Base-by-base conservation (phyloP, 2,888 invertebrate species). In the Watsonalla binaria region DNA sequence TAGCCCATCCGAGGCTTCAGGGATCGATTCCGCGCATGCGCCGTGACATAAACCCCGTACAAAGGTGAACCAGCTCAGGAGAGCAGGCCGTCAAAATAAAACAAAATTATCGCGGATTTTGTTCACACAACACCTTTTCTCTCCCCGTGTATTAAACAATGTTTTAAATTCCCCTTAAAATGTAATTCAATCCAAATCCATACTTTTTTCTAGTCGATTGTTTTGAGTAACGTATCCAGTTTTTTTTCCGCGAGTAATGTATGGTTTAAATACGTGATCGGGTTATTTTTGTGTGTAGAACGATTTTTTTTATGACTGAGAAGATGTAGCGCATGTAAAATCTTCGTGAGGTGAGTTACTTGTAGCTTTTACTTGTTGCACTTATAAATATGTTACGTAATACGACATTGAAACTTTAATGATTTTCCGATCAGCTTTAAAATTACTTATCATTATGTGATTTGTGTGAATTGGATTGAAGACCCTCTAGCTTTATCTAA, bases 11-110 rank as follows among this genome's bases (percentile, higher is more conserved):
- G 60, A 72, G 78, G 79, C 74, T 80, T 80, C 76, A 47, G 58
- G 70, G 88, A 90, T 90, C 90, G 88, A 90, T 90, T 46, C 15
- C 75, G 76, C 90, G 87, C 86, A 61, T 82, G 90, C 89, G 89
- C 70, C 47, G 58, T 52, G 14, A 59, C 48, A 66, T 60, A 14
- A 65, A 61, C 74, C 84, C 82, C 79, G 81, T 81, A 80, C 86
- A 86, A 84, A 86, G 81, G 80, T 81, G 65, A 77, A 80, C 74
- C 79, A 76, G 82, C 80, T 74, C 79, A 74, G 77, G 67, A 72
- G 68, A 66, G 76, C 76, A 68, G 70, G 77, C 78, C 84, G 84
- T 87, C 86, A 85, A 86, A 89, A 86, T 86, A 86, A 75, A 65
- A 80, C 74, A 72, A 65, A 71, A 69, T 72, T 70, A 78, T 77